A percentile compares a stretch with the other conserved stretches of the same genome.
phyloP scores from a whole-genome alignment of 2,888 invertebrate genomes.

The Drosophila rubida region DNA sequence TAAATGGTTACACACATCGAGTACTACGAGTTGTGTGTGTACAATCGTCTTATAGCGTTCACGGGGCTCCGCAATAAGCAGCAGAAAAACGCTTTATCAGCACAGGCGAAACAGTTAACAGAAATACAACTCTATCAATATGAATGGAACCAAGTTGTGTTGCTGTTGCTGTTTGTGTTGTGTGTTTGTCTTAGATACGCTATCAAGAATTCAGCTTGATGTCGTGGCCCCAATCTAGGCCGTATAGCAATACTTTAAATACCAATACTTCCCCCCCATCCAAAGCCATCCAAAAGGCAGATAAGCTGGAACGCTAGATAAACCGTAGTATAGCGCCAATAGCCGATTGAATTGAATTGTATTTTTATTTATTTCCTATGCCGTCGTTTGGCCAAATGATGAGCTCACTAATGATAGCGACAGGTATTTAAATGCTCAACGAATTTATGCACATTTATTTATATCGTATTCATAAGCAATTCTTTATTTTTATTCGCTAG shows the following conservation, averaged over 20 bases:
- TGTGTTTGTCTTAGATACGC: slow-evolving; percentile 61
- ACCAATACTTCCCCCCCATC: slow-evolving; percentile 15
- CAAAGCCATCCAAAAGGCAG: not conserved
- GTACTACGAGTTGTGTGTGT: slow-evolving; percentile 6
- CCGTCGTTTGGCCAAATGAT: slow-evolving; percentile 29
- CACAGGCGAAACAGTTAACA: slow-evolving; percentile 38
- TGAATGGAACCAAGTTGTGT: slow-evolving; percentile 37
- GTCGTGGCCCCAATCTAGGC: slow-evolving; percentile 49
- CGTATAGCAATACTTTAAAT: slow-evolving; percentile 35
- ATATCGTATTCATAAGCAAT: slow-evolving; percentile 31
- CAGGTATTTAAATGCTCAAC: slow-evolving; percentile 31
- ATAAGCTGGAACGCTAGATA: slow-evolving; percentile 32
- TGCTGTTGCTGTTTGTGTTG: slow-evolving; percentile 7
- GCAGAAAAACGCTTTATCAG: slow-evolving; percentile 52
- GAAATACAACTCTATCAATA: slow-evolving; percentile 30
- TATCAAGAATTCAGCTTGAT: slow-evolving; percentile 46
- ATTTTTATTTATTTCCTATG: slow-evolving; percentile 18
- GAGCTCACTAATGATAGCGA: slow-evolving; percentile 32
- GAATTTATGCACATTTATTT: slow-evolving; percentile 38
- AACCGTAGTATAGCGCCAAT: slow-evolving; percentile 7
- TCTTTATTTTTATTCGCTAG: slow-evolving; percentile 18
- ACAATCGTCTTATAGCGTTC: slow-evolving; percentile 35
- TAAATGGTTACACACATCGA: slow-evolving; percentile 49
- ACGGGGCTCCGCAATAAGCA: slow-evolving; percentile 17
- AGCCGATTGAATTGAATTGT: slow-evolving; percentile 28